These are phyloP conservation scores for Misgurnus mizolepis DNA, from an alignment of 2,113 vertebrate species.

Conservation along the genomic window DNA sequence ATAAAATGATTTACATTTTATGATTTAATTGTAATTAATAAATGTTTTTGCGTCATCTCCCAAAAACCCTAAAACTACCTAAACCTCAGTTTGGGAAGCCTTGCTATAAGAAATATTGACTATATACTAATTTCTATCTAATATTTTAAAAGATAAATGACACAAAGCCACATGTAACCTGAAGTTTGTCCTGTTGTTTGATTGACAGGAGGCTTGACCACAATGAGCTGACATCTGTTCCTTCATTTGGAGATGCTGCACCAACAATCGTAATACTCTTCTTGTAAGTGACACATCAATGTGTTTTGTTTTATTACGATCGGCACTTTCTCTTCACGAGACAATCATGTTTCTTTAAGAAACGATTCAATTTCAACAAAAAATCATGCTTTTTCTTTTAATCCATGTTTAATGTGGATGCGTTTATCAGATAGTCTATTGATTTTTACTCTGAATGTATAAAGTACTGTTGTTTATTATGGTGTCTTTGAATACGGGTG, in stretches of 20 bases:
- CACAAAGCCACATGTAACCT: slow-evolving; percentile 35
- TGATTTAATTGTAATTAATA: no score
- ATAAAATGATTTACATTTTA: no score
- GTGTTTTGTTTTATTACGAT: not conserved
- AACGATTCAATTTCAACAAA: not conserved
- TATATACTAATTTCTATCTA: not conserved
- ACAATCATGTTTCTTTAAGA: not conserved
- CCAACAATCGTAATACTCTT: slow-evolving; percentile 76
- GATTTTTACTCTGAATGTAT: no score
- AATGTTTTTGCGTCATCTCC: no score
- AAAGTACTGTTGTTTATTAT: no score
- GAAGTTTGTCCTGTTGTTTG: slow-evolving; percentile 51
- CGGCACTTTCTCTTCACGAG: not conserved
- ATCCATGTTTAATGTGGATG: not conserved
- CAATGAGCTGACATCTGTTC: slow-evolving; percentile 88
- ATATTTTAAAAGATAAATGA: not conserved
- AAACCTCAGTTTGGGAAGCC: no score
- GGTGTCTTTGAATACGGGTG: not conserved
- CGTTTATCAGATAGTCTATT: not conserved
- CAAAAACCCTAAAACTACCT: no score
- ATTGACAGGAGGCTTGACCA: slow-evolving; percentile 85
- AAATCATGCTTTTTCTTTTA: not conserved
- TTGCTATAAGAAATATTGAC: no score
- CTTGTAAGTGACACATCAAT: slow-evolving; percentile 82
- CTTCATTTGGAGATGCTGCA: slow-evolving; percentile 80